phyloP scores from a whole-genome alignment of 2,888 invertebrate genomes.

The Amblyjoppa fuscipennis region DNA sequence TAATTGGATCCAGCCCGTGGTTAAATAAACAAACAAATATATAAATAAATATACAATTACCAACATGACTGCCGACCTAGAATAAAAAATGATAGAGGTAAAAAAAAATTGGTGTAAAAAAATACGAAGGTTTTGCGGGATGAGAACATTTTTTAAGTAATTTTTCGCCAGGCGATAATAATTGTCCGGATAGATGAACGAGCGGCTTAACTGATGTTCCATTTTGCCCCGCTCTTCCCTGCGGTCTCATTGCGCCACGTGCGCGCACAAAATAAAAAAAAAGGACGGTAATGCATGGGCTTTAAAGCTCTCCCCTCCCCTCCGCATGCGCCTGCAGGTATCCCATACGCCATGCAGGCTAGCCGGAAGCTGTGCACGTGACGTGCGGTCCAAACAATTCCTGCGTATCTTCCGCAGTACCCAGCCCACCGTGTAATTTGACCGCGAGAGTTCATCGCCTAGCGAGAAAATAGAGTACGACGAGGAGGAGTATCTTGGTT shows the following conservation, averaged over 20 bases:
- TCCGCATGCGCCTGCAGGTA: background rate
- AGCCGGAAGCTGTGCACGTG: conserved; percentile 30
- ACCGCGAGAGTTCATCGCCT: conserved; percentile 49
- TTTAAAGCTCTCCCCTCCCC: conserved; percentile 28
- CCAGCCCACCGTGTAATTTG: conserved; percentile 43
- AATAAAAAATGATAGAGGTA: too few relatives aligned
- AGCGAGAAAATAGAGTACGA: conserved; percentile 9
- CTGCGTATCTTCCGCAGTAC: background rate
- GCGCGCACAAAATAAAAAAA: conserved; percentile 57
- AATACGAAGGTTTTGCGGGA: too few relatives aligned
- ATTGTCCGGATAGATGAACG: too few relatives aligned
- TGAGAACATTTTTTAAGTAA: too few relatives aligned
- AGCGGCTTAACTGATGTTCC: too few relatives aligned
- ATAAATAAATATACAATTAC: too few relatives aligned
- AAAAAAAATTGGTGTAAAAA: too few relatives aligned
- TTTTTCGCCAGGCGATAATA: too few relatives aligned
- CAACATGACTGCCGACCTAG: too few relatives aligned
- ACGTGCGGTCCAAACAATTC: conserved; percentile 48
- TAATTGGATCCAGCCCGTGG: too few relatives aligned
- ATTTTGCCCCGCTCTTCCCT: background rate
- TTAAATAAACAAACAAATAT: too few relatives aligned
- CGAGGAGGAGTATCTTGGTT: conserved; percentile 21
- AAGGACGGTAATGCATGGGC: conserved; percentile 43
- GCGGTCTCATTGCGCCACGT: conserved; percentile 56
- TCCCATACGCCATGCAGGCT: conserved; percentile 1